Evolutionary conservation across 2,888 invertebrate species (phyloP).

Genomic region (Geophilus truncorum): DNA sequence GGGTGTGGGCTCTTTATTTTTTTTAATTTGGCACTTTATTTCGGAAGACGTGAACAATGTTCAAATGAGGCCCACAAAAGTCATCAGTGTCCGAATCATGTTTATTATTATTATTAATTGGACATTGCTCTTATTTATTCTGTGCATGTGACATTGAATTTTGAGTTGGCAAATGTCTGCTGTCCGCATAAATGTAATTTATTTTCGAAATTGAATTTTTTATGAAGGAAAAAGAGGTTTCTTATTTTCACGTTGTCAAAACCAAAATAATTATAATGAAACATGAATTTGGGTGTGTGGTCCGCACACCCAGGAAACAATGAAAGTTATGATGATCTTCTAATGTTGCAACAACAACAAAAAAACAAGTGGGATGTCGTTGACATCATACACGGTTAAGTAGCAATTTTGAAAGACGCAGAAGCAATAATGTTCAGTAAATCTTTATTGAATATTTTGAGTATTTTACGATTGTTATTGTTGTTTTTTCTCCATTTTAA

Average conservation of each 20-base stretch:
- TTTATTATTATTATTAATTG: background rate
- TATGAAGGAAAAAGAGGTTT: background rate
- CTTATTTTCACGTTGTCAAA: background rate
- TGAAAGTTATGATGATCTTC: too few relatives aligned
- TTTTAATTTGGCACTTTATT: background rate
- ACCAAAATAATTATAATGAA: background rate
- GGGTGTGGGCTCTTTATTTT: background rate
- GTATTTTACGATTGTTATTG: too few relatives aligned
- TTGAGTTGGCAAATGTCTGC: background rate
- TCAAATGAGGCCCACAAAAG: background rate
- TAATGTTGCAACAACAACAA: too few relatives aligned
- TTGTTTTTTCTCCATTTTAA: too few relatives aligned
- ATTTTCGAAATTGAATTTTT: background rate
- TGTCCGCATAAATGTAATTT: background rate
- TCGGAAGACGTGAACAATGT: background rate
- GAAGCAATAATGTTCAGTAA: too few relatives aligned
- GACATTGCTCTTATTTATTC: background rate
- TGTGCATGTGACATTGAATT: background rate
- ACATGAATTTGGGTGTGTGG: background rate
- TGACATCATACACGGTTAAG: too few relatives aligned
- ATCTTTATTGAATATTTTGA: too few relatives aligned
- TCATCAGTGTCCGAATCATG: background rate
- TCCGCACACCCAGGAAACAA: too few relatives aligned
- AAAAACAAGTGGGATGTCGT: too few relatives aligned
- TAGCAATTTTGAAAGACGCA: too few relatives aligned